Evolutionary conservation across 2,888 invertebrate species (phyloP).

Genomic region (Volucella inanis): DNA sequence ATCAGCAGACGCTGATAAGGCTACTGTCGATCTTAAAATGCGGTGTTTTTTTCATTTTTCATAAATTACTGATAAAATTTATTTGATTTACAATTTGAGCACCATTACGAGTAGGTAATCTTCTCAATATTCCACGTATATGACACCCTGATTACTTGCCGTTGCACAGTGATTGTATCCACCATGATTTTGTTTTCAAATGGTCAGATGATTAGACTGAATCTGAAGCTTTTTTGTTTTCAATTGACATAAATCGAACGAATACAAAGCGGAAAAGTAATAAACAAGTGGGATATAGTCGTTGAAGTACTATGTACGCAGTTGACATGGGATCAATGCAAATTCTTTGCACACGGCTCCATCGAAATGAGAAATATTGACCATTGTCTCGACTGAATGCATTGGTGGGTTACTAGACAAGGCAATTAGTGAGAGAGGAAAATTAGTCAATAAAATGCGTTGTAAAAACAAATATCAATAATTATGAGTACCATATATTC

Average conservation of each 20-base stretch:
- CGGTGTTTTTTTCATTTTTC: too few species aligned
- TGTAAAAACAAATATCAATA: constrained; percentile 9
- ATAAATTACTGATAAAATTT: too few species aligned
- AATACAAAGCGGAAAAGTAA: not conserved
- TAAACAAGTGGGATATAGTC: not conserved
- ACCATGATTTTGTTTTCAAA: too few species aligned
- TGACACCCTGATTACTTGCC: too few species aligned
- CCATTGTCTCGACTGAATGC: not conserved
- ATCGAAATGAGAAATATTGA: constrained; percentile 24
- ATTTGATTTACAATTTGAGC: too few species aligned
- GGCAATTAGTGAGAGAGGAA: not conserved
- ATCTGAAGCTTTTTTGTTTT: not conserved
- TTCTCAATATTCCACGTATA: too few species aligned
- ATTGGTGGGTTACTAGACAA: not conserved
- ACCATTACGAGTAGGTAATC: too few species aligned
- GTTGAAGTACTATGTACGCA: not conserved
- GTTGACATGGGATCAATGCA: constrained; percentile 39
- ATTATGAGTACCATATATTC: not conserved
- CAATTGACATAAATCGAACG: not conserved
- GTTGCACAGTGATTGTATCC: too few species aligned
- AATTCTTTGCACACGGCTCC: constrained; percentile 56
- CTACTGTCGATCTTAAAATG: too few species aligned
- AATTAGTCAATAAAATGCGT: constrained; percentile 22
- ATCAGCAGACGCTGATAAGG: too few species aligned
- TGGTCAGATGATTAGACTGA: not conserved